phyloP scores from a whole-genome alignment of 2,888 invertebrate genomes.

The Leptopilina syphax region DNA sequence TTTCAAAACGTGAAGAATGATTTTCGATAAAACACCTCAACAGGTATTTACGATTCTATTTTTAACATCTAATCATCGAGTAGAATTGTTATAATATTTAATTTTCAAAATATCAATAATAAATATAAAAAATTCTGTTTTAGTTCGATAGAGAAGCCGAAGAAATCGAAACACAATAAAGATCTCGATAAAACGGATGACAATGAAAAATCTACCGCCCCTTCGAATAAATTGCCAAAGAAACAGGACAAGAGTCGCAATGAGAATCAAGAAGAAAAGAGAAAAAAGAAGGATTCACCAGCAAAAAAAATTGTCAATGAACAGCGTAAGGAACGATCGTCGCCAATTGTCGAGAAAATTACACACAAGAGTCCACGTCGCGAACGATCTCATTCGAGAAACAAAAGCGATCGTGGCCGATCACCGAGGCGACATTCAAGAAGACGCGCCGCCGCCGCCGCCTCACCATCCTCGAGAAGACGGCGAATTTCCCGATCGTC shows the following conservation, averaged over 20 bases:
- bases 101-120: too few species aligned
- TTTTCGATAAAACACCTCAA: too few species aligned
- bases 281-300: conserved; percentile 60
- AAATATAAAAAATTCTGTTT: conserved; percentile 16
- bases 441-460: conserved; percentile 51
- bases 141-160: conserved; percentile 70
- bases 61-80: background rate
- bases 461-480: conserved; percentile 63
- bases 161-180: conserved; percentile 67
- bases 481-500: conserved; percentile 65
- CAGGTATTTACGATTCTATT: background rate
- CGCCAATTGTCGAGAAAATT: conserved; percentile 72
- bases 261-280: conserved; percentile 54
- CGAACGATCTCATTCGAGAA: conserved; percentile 57
- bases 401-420: conserved; percentile 59
- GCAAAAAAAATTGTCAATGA: conserved; percentile 59
- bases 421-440: conserved; percentile 68
- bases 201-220: conserved; percentile 52
- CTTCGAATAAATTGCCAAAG: conserved; percentile 64
- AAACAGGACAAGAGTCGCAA: conserved; percentile 60
- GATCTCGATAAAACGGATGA: conserved; percentile 59
- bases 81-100: background rate
- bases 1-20: too few species aligned
- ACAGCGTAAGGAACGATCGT: conserved; percentile 67
- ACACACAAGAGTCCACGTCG: conserved; percentile 59